These are phyloP conservation scores for Nasonia vitripennis DNA, from an alignment of 1,140 invertebrate genomes.

Conservation along the genomic window DNA sequence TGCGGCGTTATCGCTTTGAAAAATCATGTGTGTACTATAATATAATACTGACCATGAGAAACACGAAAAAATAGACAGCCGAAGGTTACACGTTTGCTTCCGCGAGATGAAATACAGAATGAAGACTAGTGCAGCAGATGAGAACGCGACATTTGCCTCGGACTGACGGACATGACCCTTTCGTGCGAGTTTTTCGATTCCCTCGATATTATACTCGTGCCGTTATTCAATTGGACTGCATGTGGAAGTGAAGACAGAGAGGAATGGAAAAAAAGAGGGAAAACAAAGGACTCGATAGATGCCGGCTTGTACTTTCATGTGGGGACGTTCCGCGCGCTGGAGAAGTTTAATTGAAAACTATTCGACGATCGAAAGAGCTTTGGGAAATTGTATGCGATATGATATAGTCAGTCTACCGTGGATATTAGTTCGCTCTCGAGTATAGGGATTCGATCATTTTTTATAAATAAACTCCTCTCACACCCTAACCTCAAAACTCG, in stretches of 20 bases:
- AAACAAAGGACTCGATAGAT: not conserved
- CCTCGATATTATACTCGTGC: not conserved
- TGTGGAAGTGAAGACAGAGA: not conserved
- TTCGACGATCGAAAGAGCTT: not conserved
- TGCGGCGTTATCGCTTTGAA: not conserved
- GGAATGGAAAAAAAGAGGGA: not conserved
- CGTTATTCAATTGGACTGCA: constrained; percentile 1
- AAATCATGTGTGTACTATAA: not conserved
- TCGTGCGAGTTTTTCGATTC: constrained; percentile 18
- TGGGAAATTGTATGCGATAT: not conserved
- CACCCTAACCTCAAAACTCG: not conserved
- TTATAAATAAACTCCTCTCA: too few species aligned
- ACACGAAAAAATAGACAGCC: too few species aligned
- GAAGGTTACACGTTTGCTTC: too few species aligned
- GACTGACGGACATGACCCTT: constrained; percentile 11
- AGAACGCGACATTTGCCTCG: constrained; percentile 21
- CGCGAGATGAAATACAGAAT: not conserved
- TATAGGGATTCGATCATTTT: too few species aligned
- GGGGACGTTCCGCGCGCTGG: too few species aligned
- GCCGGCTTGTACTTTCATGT: not conserved
- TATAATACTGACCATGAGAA: not conserved
- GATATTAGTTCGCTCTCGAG: too few species aligned
- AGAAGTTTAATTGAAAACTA: constrained; percentile 1
- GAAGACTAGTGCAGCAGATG: constrained; percentile 13
- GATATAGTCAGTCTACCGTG: not conserved